A percentile compares a stretch with the other conserved stretches of the same genome.
phyloP scores from a whole-genome alignment of 2,888 invertebrate genomes.

The Gymnoscelis rufifasciata region DNA sequence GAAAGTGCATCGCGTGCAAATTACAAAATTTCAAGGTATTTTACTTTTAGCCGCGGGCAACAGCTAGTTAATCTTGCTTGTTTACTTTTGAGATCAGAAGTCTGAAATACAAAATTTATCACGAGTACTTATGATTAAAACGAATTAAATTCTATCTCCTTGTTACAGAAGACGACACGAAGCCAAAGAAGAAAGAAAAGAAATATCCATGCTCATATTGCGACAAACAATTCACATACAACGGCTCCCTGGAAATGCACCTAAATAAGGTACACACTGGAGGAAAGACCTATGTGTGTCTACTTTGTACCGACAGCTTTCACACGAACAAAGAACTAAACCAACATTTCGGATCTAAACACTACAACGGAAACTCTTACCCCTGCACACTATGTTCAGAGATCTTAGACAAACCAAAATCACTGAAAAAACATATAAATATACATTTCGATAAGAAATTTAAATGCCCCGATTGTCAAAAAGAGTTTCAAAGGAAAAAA shows the following conservation, averaged over 20 bases:
- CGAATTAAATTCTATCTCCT: too few species aligned
- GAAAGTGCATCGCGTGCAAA: too few species aligned
- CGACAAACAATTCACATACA: conserved; percentile 44
- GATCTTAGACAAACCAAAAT: conserved; percentile 45
- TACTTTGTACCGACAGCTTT: conserved; percentile 50
- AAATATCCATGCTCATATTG: conserved; percentile 46
- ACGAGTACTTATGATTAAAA: too few species aligned
- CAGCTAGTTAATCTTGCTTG: too few species aligned
- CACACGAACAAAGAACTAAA: conserved; percentile 54
- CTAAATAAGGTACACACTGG: conserved; percentile 42
- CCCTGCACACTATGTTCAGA: conserved; percentile 54
- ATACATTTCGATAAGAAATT: conserved; percentile 56
- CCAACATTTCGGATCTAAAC: conserved; percentile 47
- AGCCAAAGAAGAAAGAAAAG: conserved; percentile 27
- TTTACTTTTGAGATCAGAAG: too few species aligned
- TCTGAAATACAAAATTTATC: too few species aligned
- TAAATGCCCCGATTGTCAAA: conserved; percentile 52
- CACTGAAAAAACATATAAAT: conserved; percentile 55
- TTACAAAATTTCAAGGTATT: too few species aligned
- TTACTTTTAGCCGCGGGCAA: too few species aligned
- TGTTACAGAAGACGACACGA: conserved; percentile 23
- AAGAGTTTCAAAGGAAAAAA: conserved; percentile 59
- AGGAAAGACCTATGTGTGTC: conserved; percentile 52
- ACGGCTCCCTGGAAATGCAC: conserved; percentile 48
- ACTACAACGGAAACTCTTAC: conserved; percentile 41